Evolutionary conservation across 1,140 invertebrate genomes (phyloP), one percentile per base, ranked within the genome.

Genomic region (Melipona quadrifasciata): DNA sequence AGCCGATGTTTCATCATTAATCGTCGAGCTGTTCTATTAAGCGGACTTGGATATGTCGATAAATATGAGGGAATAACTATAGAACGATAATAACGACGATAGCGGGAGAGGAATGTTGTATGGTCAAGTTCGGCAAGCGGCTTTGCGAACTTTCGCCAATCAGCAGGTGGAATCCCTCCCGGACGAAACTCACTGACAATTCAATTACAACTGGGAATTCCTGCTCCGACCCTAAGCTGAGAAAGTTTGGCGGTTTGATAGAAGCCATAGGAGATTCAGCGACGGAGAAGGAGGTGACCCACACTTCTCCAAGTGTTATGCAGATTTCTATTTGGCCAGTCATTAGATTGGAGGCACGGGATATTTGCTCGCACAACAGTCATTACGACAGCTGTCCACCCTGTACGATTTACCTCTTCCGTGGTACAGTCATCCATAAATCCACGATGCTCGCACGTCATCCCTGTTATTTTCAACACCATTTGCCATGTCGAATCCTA

Each of bases 271-370:
- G 81, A 80, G 87, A 79, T 88, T 80, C 86, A 47, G 51, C 47
- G 80, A 84, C 80, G 85, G 82, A 84, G 81, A 67, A 84, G 83
- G 80, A 87, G 85, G 80, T 82, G 86, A 83, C 83, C 84, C 85
- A 87, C 88, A 86, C 84, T 88, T 89, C 85, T 90, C 92, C 89
- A 92, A 93, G 93, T 93, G 92, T 93, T 95, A 95, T 95, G 94
- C 92, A 95, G 92, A 95, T 94, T 95, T 92, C 89, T 94, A 92
- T 95, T 95, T 95, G 93, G 90, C 90, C 91, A 93, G 92, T 94
- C 88, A 89, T 89, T 89, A 89, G 88, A 89, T 89, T 85, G 88
- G 80, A 84, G 73, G 71, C 77, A 64, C 58, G 27, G 84, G 65
- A 51, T 86, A 67, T 86, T 86, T 86, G 81, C 73, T 64, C 55